Percentiles rank a stretch among this genome's conserved stretches.
Evolutionary conservation across 1,140 invertebrate species (phyloP).

Genomic region (Halictus rubicundus): DNA sequence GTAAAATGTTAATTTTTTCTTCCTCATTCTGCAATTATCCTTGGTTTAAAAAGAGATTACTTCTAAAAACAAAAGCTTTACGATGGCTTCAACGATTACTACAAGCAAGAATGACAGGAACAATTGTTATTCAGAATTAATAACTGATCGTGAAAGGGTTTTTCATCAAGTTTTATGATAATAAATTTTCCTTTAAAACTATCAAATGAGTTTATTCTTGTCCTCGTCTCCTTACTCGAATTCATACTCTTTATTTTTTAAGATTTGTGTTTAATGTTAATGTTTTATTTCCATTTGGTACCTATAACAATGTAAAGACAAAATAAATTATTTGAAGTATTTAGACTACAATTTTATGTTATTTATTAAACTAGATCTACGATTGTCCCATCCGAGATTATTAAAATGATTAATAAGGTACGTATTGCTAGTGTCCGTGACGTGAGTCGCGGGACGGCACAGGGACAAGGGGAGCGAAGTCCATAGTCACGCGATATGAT

Average conservation of each 20-base stretch:
- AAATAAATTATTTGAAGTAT: constrained; percentile 33
- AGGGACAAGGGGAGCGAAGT: no score
- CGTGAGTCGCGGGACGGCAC: no score
- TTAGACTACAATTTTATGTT: constrained; percentile 6
- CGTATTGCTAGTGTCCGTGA: no score
- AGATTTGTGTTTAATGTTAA: constrained; percentile 6
- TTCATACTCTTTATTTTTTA: neutral
- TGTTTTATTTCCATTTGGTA: neutral
- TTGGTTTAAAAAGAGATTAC: constrained; percentile 50
- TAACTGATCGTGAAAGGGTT: constrained; percentile 53
- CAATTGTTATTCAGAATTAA: constrained; percentile 44
- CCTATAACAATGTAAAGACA: constrained; percentile 8
- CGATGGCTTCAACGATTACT: constrained; percentile 47
- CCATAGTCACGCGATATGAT: no score
- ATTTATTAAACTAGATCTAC: no score
- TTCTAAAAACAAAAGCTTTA: constrained; percentile 35
- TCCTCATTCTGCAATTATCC: constrained; percentile 46
- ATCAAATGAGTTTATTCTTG: constrained; percentile 33
- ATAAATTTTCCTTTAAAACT: constrained; percentile 67
- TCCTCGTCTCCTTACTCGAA: neutral
- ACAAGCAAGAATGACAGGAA: constrained; percentile 41
- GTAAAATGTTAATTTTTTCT: constrained; percentile 41
- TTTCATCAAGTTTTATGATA: constrained; percentile 65
- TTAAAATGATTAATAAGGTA: no score
- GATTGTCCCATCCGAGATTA: no score